Base-by-base conservation (phyloP, 1,140 invertebrate species). In the Drosophila teissieri region DNA sequence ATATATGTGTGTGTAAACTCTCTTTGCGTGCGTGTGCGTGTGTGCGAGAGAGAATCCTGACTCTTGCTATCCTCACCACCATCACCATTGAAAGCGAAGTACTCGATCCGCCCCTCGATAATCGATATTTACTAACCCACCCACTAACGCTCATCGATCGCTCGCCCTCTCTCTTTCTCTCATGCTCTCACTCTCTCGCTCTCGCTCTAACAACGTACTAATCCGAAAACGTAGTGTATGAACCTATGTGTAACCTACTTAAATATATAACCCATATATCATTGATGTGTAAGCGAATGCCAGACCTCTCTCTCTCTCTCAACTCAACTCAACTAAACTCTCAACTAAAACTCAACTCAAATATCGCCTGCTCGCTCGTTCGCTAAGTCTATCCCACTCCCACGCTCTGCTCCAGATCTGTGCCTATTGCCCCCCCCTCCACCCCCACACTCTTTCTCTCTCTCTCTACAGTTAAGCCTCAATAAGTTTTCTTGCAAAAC, bases 241-340 rank as follows among this genome's bases (percentile, higher is more conserved):
- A 70, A 49, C 68, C 64, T 70, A 57, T 57, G 65, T 70, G 68
- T 70, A 57, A 70, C 51, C 37, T 40, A n/a, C n/a, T n/a, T n/a
- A n/a, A 42, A 40, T 69, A 57, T 70, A 17, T 70, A 70, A 40
- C 24, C 52, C 63, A 48, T 49, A 69, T 56, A 56, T 69, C 67
- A 70, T 70, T 70, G 68, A 70, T 70, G 68, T 70, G 68, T 70
- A 70, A 70, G 64, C 68, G 68, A 70, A 70, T 70, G 68, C 68
- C 64, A 70, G 64, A 69, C 67, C 48, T 75, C 52, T 63, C 46
- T 75, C 52, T 63, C 46, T 73, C 27, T 19, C 19, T 19, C 1
- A 19, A 19, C 19, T 19, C 19, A 72, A 72, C 57, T 44, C 34
- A 15, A 15, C n/a, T 36, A 27, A 55, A 54, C 60, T 63, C 67